Percentiles rank a stretch among this genome's conserved stretches.
Evolutionary conservation across 2,113 vertebrate genomes (phyloP).

Genomic region (Neodon shergylaensis): DNA sequence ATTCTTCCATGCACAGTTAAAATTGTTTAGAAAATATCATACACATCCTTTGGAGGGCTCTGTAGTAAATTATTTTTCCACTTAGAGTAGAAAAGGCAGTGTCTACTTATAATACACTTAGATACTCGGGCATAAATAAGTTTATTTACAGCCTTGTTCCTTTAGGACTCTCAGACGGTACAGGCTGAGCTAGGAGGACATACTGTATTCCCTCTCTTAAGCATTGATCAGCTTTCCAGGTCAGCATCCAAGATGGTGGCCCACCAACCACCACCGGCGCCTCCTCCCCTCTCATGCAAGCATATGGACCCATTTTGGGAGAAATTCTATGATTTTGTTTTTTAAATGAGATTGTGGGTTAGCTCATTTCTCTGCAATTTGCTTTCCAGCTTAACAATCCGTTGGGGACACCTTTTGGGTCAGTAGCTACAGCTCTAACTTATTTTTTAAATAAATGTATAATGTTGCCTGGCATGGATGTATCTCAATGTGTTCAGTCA

Average conservation of each 20-base stretch:
- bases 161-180: neutral
- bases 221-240: neutral
- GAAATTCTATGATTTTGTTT: conserved; percentile 50
- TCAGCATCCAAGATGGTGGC: neutral
- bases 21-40: neutral
- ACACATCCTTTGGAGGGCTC: neutral
- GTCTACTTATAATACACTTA: neutral
- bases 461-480: conserved; percentile 36
- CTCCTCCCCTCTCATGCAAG: neutral
- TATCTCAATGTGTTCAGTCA: conserved; percentile 62
- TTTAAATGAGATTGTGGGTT: conserved; percentile 53
- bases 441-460: conserved; percentile 70
- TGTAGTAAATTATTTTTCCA: conserved; percentile 6
- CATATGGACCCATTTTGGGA: conserved; percentile 5
- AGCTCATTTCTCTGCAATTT: conserved; percentile 66
- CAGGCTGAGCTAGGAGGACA: neutral
- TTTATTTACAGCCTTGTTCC: neutral
- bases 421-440: conserved; percentile 66
- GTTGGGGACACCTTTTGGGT: conserved; percentile 57
- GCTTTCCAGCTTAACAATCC: conserved; percentile 65
- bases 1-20: conserved; percentile 19
- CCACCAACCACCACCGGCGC: neutral
- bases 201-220: neutral
- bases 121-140: neutral
- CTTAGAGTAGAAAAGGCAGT: conserved; percentile 43